Evolutionary conservation across 2,888 invertebrate species (phyloP).

Genomic region (Oxycera nigricornis): DNA sequence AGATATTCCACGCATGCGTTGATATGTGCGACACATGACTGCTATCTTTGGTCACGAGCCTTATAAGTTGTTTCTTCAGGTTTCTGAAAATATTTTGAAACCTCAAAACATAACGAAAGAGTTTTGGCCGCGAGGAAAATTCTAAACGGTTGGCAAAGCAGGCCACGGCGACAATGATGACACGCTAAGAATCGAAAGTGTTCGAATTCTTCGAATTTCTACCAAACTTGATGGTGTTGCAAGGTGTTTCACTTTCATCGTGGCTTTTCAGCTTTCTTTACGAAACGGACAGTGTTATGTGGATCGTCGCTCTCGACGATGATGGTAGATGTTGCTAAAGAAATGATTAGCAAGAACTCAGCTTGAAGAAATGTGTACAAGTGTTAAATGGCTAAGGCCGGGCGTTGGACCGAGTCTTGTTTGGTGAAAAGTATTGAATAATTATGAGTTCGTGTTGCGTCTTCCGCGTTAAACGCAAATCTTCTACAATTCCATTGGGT

Average conservation of each 20-base stretch:
- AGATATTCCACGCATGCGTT: too few relatives aligned
- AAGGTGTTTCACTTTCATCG: slow-evolving; percentile 7
- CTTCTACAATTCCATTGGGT: too few relatives aligned
- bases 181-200: slow-evolving; percentile 11
- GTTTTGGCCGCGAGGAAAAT: neutral
- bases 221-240: neutral
- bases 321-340: neutral
- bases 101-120: too few relatives aligned
- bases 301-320: neutral
- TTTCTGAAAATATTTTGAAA: too few relatives aligned
- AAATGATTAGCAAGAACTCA: neutral
- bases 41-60: too few relatives aligned
- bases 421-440: too few relatives aligned
- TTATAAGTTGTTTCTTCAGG: too few relatives aligned
- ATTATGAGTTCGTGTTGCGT: too few relatives aligned
- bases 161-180: neutral
- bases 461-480: too few relatives aligned
- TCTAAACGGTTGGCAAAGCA: neutral
- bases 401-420: neutral
- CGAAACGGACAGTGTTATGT: too few relatives aligned
- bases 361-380: too few relatives aligned
- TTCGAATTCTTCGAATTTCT: slow-evolving; percentile 19
- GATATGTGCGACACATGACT: too few relatives aligned
- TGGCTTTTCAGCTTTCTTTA: neutral
- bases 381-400: neutral